A percentile compares a stretch with the other conserved stretches of the same genome.
Conservation (phyloP, 1,140 invertebrate species). For the Trissolcus basalis region DNA sequence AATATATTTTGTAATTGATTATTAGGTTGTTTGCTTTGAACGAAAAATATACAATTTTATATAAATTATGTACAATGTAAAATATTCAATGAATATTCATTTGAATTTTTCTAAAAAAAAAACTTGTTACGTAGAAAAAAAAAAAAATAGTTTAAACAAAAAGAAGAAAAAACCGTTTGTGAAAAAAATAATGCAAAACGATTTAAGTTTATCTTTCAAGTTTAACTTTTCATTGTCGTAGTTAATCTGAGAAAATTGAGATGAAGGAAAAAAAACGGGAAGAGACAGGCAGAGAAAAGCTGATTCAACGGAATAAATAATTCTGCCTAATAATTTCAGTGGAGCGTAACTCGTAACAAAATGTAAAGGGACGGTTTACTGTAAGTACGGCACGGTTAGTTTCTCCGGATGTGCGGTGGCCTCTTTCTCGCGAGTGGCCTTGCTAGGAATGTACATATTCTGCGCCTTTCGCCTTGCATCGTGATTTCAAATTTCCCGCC, state of each 20-base stretch:
- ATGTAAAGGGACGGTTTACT: slow-evolving; percentile 58
- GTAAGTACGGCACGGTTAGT: slow-evolving; percentile 71
- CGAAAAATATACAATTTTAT: no score
- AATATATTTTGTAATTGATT: no score
- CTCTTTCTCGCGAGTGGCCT: slow-evolving; percentile 72
- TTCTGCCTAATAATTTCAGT: slow-evolving; percentile 45
- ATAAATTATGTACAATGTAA: no score
- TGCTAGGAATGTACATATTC: slow-evolving; percentile 73
- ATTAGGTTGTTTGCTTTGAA: no score
- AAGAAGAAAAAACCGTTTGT: no score
- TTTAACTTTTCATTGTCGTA: no score
- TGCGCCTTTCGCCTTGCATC: slow-evolving; percentile 55
- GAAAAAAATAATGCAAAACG: no score
- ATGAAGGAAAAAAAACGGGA: neutral
- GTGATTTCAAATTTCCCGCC: slow-evolving; percentile 19
- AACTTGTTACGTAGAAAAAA: no score
- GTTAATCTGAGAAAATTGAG: neutral
- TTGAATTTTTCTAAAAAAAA: no score
- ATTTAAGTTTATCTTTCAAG: no score
- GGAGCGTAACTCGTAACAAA: slow-evolving; percentile 59
- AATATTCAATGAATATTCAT: no score
- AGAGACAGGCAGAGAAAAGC: neutral
- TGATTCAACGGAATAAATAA: slow-evolving; percentile 3
- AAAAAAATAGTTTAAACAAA: no score
- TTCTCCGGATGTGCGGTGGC: slow-evolving; percentile 73